A percentile compares a stretch with the other conserved stretches of the same genome.
These are phyloP conservation scores for Adelosebastes latens DNA, from an alignment of 2,797 vertebrate genomes.

Conservation along the genomic window DNA sequence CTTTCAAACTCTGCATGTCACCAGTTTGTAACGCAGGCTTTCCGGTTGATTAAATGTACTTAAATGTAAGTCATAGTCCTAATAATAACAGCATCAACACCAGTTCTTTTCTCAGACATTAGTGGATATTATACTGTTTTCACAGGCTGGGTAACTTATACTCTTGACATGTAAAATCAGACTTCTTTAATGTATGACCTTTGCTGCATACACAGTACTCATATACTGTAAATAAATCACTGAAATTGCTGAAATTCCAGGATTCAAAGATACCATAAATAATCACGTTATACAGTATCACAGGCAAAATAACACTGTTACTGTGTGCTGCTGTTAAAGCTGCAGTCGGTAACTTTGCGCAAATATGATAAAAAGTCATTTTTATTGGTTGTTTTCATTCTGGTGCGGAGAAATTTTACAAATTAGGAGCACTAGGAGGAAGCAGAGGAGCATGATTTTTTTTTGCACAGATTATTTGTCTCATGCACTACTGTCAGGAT, in stretches of 20 bases:
- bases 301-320: not conserved
- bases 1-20: not conserved
- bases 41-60: too few relatives aligned
- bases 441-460: too few relatives aligned
- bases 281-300: not conserved
- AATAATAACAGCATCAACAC: too few relatives aligned
- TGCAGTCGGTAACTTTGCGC: too few relatives aligned
- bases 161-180: not conserved
- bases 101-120: not conserved
- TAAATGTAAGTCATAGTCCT: too few relatives aligned
- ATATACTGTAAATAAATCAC: not conserved
- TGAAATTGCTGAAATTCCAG: not conserved
- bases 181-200: not conserved
- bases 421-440: too few relatives aligned
- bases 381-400: too few relatives aligned
- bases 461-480: too few relatives aligned
- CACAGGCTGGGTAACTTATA: not conserved
- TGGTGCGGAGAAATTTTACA: too few relatives aligned
- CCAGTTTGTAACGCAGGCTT: too few relatives aligned
- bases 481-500: too few relatives aligned
- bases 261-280: not conserved
- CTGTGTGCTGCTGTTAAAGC: not conserved
- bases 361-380: too few relatives aligned
- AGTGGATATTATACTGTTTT: not conserved
- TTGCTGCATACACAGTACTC: not conserved